phyloP scores from a whole-genome alignment of 2,113 vertebrate genomes.

The Pantherophis guttatus region DNA sequence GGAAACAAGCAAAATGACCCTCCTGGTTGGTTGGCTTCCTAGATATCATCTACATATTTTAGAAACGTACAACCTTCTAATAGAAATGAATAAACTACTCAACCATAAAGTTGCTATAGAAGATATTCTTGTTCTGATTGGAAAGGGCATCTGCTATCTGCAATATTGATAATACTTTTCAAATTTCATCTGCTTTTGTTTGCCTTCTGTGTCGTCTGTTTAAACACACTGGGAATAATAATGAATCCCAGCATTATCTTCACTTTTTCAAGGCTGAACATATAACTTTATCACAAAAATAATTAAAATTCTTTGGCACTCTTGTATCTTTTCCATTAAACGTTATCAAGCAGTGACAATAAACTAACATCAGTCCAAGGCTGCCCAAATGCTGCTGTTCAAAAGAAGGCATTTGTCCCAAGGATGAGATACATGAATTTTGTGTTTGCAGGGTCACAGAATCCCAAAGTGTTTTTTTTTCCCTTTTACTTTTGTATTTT shows the following conservation, averaged over 20 bases:
- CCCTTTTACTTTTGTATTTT: not conserved
- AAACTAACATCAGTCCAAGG: conserved; percentile 89
- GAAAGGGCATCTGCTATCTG: conserved; percentile 99
- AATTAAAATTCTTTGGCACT: conserved; percentile 99
- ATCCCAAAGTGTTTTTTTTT: conserved; percentile 67
- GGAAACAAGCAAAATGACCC: conserved; percentile 84
- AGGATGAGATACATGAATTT: conserved; percentile 78
- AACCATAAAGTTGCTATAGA: conserved; percentile 98
- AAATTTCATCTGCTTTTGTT: conserved; percentile 99
- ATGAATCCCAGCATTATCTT: conserved; percentile 99
- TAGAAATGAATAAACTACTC: conserved; percentile 99
- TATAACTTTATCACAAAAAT: conserved; percentile 99
- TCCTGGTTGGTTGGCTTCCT: conserved; percentile 79
- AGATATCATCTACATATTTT: conserved; percentile 88
- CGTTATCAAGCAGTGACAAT: conserved; percentile 96
- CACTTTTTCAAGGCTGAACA: conserved; percentile 98
- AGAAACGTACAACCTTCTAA: conserved; percentile 96
- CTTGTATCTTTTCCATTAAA: conserved; percentile 99
- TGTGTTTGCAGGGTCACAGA: conserved; percentile 77
- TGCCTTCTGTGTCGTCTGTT: conserved; percentile 99
- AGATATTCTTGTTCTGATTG: conserved; percentile 99
- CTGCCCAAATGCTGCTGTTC: conserved; percentile 83
- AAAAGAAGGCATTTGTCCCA: conserved; percentile 78
- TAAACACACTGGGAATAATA: conserved; percentile 99
- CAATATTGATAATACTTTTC: conserved; percentile 99